phyloP scores from a whole-genome alignment of 2,888 invertebrate species.

The Lasioglossum morio region DNA sequence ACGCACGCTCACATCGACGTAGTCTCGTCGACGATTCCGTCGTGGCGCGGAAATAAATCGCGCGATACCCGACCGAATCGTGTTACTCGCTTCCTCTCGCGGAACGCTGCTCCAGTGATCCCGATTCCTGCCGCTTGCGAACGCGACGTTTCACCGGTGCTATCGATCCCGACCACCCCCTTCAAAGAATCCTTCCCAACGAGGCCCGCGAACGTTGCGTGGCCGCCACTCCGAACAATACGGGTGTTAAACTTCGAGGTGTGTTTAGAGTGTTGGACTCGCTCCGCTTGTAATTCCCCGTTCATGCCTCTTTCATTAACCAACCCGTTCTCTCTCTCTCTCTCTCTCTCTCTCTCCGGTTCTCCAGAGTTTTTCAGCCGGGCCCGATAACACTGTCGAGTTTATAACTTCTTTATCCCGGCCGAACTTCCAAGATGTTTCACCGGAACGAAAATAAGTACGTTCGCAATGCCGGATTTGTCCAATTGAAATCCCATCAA shows the following conservation, averaged over 20 bases:
- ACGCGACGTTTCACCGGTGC: conserved; percentile 15
- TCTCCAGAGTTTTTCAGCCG: neutral
- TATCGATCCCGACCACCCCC: conserved; percentile 12
- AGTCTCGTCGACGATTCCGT: conserved; percentile 16
- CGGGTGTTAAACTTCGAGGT: conserved; percentile 5
- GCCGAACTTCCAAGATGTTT: neutral
- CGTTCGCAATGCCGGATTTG: neutral
- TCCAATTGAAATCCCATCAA: neutral
- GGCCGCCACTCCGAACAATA: conserved; percentile 1
- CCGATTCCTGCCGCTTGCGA: conserved; percentile 11
- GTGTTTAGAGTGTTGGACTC: neutral
- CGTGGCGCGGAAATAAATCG: conserved; percentile 44
- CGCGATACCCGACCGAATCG: conserved; percentile 20
- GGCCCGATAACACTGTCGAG: neutral
- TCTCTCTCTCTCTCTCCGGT: neutral
- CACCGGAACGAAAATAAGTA: neutral
- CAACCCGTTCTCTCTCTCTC: neutral
- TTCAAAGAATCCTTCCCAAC: neutral
- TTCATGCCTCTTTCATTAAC: conserved; percentile 11
- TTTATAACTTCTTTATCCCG: too few relatives aligned
- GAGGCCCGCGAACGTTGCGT: neutral
- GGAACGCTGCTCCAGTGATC: conserved; percentile 28
- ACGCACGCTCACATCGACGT: neutral
- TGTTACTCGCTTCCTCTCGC: conserved; percentile 13
- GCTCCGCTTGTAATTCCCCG: neutral